Conservation (phyloP, 2,797 vertebrate species). For the Falco peregrinus region DNA sequence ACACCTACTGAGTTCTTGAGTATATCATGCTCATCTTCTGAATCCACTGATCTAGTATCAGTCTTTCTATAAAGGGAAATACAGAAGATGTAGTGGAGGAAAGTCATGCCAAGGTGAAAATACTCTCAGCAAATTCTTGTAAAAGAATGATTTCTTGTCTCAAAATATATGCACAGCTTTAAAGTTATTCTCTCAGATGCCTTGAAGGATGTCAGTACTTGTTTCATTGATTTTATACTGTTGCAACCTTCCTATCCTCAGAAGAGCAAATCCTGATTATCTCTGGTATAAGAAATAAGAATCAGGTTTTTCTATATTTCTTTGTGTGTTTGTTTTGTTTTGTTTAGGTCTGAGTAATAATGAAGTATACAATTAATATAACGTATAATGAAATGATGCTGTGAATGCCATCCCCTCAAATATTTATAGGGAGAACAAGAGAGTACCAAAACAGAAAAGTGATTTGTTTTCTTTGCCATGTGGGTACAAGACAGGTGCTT, state of each 20-base stretch:
- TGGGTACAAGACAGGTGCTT: not conserved
- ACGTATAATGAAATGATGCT: not conserved
- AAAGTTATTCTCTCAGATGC: not conserved
- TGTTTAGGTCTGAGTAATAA: not conserved
- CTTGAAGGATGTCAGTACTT: not conserved
- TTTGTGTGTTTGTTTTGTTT: not conserved
- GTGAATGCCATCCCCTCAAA: not conserved
- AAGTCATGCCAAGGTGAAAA: slow-evolving; percentile 14
- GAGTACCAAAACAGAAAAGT: not conserved
- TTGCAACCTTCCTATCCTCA: not conserved
- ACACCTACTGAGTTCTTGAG: not conserved
- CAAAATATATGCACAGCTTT: not conserved
- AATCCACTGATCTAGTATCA: not conserved
- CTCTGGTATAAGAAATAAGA: not conserved
- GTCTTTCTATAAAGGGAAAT: not conserved
- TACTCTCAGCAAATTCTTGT: not conserved
- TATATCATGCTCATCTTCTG: not conserved
- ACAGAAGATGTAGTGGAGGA: not conserved
- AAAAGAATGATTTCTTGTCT: not conserved
- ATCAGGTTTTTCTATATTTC: not conserved
- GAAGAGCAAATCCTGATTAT: not conserved
- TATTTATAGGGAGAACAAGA: not conserved
- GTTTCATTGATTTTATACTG: not conserved
- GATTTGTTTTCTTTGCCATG: not conserved
- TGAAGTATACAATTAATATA: not conserved